Evolutionary conservation across 2,113 vertebrate genomes (phyloP), one percentile per base, ranked within the genome.

Genomic region (Anser brachyrhynchus): DNA sequence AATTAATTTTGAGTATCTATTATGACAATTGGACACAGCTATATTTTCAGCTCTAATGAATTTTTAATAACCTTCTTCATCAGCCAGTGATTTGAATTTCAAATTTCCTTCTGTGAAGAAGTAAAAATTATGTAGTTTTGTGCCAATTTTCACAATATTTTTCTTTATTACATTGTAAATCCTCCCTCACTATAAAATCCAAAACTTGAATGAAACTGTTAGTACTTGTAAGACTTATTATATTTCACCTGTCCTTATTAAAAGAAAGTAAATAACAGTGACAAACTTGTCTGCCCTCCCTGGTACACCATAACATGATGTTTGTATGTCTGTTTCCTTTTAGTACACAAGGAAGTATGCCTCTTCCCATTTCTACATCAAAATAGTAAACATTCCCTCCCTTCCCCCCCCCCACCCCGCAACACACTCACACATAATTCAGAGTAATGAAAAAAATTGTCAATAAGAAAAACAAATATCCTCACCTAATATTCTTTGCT

Each of bases 61-160:
- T 97, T 98, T 98, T 98, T 98, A 98, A 98, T 98, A 98, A 95
- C 93, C 93, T 97, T 90, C 83, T 94, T 96, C 87, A 95, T 96
- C 96, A 97, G 76, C 87, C 79, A 95, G 44, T 91, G 73, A 98
- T 98, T 98, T 98, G 96, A 98, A 98, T 97, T 98, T 97, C 94
- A 98, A 97, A 98, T 98, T 96, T 96, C 46, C 77, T 95, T 96
- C 92, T 92, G 85, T 39, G 62, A 92, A 93, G 83, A 97, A 95
- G 80, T 85, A 94, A 97, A 96, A 97, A 94, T 90, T 96, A 89
- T 90, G 91, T 62, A 83, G 91, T 77, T 96, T 97, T 92, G 85
- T 82, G 85, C 78, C 52, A 91, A 78, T 97, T 90, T 97, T 95
- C 91, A 94, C 95, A 96, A 96, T 95, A 94, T 83, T 90, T 62